These are phyloP conservation scores for Eristalinus sepulchralis DNA, from an alignment of 2,888 invertebrate genomes.

Conservation along the genomic window DNA sequence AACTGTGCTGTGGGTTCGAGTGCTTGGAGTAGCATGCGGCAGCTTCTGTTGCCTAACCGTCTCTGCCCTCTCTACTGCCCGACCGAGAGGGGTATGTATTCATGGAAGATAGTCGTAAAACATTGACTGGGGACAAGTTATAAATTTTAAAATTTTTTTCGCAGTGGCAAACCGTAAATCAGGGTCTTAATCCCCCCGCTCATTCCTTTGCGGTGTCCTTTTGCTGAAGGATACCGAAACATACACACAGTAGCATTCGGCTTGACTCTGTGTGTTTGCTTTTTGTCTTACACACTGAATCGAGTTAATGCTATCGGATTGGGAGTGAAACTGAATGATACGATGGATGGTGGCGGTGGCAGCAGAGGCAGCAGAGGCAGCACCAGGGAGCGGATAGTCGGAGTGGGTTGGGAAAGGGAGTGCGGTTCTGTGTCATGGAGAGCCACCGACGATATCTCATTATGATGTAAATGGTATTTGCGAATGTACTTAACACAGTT, in stretches of 20 bases:
- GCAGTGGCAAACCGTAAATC: conserved; percentile 71
- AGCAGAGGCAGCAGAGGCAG: neutral
- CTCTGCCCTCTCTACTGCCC: neutral
- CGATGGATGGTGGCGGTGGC: conserved; percentile 4
- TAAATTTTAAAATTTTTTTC: conserved; percentile 78
- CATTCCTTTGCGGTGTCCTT: conserved; percentile 32
- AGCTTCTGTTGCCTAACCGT: neutral
- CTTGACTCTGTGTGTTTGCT: conserved; percentile 50
- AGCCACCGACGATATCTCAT: conserved; percentile 48
- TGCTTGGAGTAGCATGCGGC: neutral
- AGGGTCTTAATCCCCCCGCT: conserved; percentile 33
- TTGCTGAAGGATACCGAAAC: conserved; percentile 27
- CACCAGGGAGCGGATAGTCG: neutral
- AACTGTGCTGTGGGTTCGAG: neutral
- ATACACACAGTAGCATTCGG: conserved; percentile 1
- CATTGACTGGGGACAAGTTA: conserved; percentile 80
- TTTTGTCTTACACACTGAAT: conserved; percentile 62
- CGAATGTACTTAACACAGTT: conserved; percentile 60
- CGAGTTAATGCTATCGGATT: conserved; percentile 58
- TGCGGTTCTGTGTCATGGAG: conserved; percentile 23
- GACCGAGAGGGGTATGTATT: conserved; percentile 3
- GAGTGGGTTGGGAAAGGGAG: neutral
- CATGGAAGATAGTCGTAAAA: conserved; percentile 75
- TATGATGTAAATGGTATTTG: conserved; percentile 63
- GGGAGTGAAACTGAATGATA: conserved; percentile 55